phyloP scores from a whole-genome alignment of 2,888 invertebrate genomes.

The Agrilus biguttatus region DNA sequence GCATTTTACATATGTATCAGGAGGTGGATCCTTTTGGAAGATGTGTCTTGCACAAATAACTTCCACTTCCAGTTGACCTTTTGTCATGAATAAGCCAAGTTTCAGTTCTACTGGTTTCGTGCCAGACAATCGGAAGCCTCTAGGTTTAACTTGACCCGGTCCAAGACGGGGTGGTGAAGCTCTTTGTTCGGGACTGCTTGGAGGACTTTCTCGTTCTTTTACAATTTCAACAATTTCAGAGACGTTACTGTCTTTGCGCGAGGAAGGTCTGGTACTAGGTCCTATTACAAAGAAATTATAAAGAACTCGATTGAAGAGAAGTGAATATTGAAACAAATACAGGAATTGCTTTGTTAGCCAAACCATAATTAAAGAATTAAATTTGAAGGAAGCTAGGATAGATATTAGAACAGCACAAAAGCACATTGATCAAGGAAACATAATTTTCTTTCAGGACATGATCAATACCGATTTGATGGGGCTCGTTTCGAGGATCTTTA shows the following conservation, averaged over 20 bases:
- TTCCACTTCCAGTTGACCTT: slow-evolving; percentile 85
- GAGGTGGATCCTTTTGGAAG: slow-evolving; percentile 52
- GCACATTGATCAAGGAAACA: too few relatives aligned
- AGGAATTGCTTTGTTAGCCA: too few relatives aligned
- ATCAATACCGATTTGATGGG: too few relatives aligned
- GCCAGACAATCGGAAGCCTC: slow-evolving; percentile 52
- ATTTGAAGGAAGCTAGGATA: too few relatives aligned
- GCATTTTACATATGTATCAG: slow-evolving; percentile 89
- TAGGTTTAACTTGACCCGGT: slow-evolving; percentile 69
- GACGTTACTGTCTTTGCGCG: slow-evolving; percentile 43
- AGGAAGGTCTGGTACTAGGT: slow-evolving; percentile 21
- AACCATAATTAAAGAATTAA: too few relatives aligned
- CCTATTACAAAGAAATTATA: slow-evolving; percentile 9
- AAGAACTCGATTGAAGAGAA: background rate
- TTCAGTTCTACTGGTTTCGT: slow-evolving; percentile 70
- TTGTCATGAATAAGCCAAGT: slow-evolving; percentile 76
- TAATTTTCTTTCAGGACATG: too few relatives aligned
- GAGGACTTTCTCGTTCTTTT: slow-evolving; percentile 34
- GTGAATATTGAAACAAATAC: too few relatives aligned
- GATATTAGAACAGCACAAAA: too few relatives aligned
- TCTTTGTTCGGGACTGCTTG: slow-evolving; percentile 36
- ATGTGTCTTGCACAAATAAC: slow-evolving; percentile 59
- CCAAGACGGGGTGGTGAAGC: slow-evolving; percentile 46
- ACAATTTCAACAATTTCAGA: slow-evolving; percentile 37
- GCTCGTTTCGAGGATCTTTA: too few relatives aligned